Evolutionary conservation across 1,140 invertebrate species (phyloP).

Genomic region (Brachionus calyciflorus): DNA sequence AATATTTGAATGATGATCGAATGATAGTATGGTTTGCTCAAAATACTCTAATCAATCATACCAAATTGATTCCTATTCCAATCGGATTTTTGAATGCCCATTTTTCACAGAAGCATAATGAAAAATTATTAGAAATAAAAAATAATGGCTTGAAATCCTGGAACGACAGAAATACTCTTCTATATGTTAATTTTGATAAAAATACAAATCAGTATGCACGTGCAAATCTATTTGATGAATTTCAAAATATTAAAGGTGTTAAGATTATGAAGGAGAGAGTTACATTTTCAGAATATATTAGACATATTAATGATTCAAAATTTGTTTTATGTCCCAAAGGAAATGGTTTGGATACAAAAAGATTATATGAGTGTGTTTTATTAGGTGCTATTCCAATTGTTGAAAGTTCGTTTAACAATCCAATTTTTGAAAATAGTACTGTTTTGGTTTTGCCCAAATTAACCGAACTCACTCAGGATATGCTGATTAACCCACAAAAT

Average conservation of each 20-base stretch:
- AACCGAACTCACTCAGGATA: neutral
- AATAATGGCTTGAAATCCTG: neutral
- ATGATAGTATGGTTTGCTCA: neutral
- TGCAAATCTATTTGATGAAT: neutral
- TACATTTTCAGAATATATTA: neutral
- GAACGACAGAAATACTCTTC: neutral
- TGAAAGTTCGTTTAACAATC: neutral
- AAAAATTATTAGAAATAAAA: neutral
- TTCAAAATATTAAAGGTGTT: neutral
- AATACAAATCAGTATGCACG: neutral
- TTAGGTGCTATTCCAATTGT: neutral
- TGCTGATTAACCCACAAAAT: neutral
- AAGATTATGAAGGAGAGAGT: neutral
- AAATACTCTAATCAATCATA: neutral
- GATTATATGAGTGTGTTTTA: neutral
- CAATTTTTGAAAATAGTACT: neutral
- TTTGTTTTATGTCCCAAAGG: neutral
- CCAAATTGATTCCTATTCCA: neutral
- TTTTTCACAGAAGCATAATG: neutral
- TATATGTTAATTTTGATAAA: neutral
- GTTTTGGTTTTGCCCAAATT: neutral
- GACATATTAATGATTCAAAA: neutral
- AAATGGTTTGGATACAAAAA: neutral
- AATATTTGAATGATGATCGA: neutral
- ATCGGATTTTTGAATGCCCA: neutral